Conservation (phyloP, 2,888 invertebrate species). For the Lepidonotus clava region DNA sequence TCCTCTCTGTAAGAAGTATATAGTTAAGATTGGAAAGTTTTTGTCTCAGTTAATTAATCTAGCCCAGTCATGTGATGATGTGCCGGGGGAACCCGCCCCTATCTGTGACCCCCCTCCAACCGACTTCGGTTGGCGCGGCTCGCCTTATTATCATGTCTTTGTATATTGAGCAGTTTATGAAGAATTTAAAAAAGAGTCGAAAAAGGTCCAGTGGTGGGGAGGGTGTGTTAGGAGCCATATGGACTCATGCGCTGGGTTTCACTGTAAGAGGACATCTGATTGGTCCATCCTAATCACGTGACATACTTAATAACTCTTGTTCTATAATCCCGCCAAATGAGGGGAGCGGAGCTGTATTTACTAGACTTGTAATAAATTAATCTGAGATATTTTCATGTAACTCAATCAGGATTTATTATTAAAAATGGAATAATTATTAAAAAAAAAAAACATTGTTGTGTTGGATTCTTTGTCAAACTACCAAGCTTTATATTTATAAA, state of each 20-base stretch:
- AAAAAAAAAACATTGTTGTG: too few relatives aligned
- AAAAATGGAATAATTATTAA: constrained; percentile 44
- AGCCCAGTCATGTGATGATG: neutral
- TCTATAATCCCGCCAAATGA: constrained; percentile 7
- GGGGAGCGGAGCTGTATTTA: constrained; percentile 20
- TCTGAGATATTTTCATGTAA: constrained; percentile 55
- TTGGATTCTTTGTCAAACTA: too few relatives aligned
- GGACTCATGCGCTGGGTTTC: too few relatives aligned
- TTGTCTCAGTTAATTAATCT: neutral
- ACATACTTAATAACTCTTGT: constrained; percentile 43
- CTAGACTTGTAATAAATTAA: constrained; percentile 51
- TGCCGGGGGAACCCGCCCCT: too few relatives aligned
- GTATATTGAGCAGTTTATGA: too few relatives aligned
- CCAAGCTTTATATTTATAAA: too few relatives aligned
- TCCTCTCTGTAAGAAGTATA: neutral
- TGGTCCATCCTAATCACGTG: constrained; percentile 25
- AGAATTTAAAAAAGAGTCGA: too few relatives aligned
- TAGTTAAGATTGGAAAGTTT: neutral
- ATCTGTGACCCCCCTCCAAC: too few relatives aligned
- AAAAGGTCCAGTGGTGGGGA: too few relatives aligned
- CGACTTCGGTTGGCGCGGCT: too few relatives aligned
- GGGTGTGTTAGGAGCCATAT: too few relatives aligned
- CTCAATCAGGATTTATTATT: constrained; percentile 53
- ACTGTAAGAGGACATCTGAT: constrained; percentile 18
- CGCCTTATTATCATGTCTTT: too few relatives aligned